Evolutionary conservation across 2,797 vertebrate species (phyloP), one percentile per base, ranked within the genome.

Genomic region (Naso thynnoides): DNA sequence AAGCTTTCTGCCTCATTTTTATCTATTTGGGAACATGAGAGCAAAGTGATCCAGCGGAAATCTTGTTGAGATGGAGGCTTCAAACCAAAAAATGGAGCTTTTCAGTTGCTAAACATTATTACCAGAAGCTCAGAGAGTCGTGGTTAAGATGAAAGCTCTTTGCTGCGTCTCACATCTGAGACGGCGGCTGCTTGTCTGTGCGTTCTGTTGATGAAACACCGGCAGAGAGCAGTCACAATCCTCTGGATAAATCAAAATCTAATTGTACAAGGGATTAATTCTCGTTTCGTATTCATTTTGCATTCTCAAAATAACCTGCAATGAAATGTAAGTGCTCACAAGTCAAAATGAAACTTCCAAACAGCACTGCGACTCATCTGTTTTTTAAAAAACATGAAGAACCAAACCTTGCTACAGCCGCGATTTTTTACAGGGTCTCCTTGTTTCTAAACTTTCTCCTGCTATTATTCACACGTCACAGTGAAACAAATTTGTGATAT

Each of bases 141-240:
- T 69, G 73, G 21, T 57, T 18, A 26, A 6, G 45, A 57, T 23
- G 52, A 58, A 60, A 53, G 23, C 23, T 21, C 24, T 53, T 57
- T 41, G 31, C 48, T 65, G 49, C 41, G 18, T 38, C 21, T 36
- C 27, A 52, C 5, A 21, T 29, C 39, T 27, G 16, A 42, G 27
- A 10, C 14, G 33, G 24, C 1, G 38, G 27, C 47, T 24, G 41
- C 50, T 31, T 10, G n/a, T 24, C 15, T 0, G 1, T 50, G 70
- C 16, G 29, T 54, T 39, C 23, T 19, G 16, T 16, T 57, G 1
- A n/a, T 24, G 16, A 48, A 47, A 19, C 31, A 48, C 53, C 65
- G n/a, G 18, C 1, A 1, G 31, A 31, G 19, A 27, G n/a, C 15
- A 47, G 6, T 26, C 21, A 14, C n/a, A 27, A 23, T 23, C 19